These are phyloP conservation scores for Euclidia mi DNA, from an alignment of 2,888 invertebrate genomes.

Conservation along the genomic window DNA sequence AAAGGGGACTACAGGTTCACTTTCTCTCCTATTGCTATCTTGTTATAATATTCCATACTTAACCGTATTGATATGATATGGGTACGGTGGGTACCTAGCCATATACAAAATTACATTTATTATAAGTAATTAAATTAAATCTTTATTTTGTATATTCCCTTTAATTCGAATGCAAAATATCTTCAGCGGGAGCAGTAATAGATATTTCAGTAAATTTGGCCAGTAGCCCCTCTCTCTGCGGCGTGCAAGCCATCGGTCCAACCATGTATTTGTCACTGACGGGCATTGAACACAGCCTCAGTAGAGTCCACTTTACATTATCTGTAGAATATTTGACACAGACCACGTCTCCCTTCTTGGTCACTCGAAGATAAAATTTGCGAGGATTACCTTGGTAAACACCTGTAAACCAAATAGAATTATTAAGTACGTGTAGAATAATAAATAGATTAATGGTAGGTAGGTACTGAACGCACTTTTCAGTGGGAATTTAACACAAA, in stretches of 20 bases:
- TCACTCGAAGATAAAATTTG: constrained; percentile 77
- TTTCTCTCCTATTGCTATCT: no score
- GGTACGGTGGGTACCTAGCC: no score
- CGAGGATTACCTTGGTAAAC: constrained; percentile 72
- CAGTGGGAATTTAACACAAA: no score
- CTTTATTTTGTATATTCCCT: background rate
- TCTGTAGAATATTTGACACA: constrained; percentile 80
- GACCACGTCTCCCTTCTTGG: constrained; percentile 64
- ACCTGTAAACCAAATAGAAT: constrained; percentile 65
- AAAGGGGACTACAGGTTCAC: no score
- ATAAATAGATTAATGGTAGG: no score
- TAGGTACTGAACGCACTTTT: no score
- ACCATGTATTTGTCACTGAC: constrained; percentile 60
- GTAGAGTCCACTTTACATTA: constrained; percentile 66
- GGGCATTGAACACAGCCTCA: constrained; percentile 72
- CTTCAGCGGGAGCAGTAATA: constrained; percentile 64
- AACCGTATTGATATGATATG: no score
- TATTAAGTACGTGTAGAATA: background rate
- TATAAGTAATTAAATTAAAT: no score
- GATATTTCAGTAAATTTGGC: constrained; percentile 70
- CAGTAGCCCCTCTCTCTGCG: constrained; percentile 67
- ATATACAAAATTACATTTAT: no score
- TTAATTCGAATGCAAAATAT: constrained; percentile 77
- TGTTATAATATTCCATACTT: no score
- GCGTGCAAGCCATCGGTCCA: constrained; percentile 77